These are phyloP conservation scores for Tenthredo mesomela DNA, from an alignment of 2,888 invertebrate species.

Conservation along the genomic window DNA sequence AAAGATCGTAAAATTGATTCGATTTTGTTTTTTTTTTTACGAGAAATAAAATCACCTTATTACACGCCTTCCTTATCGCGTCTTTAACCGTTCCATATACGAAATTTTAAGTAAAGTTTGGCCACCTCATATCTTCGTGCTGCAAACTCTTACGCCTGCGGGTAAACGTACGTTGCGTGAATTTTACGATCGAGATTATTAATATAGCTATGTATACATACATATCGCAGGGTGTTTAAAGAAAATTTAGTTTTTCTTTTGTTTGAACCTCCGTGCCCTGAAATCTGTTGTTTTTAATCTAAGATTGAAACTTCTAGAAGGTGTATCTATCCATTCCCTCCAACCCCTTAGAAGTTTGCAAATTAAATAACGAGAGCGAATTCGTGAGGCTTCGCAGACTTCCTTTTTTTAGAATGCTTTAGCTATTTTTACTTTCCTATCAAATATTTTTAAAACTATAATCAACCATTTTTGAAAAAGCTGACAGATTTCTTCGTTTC, in stretches of 20 bases:
- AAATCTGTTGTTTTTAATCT: slow-evolving; percentile 5
- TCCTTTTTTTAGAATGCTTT: not conserved
- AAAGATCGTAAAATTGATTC: slow-evolving; percentile 24
- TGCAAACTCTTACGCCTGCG: slow-evolving; percentile 25
- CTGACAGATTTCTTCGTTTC: not conserved
- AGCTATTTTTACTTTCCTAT: not conserved
- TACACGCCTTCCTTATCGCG: slow-evolving; percentile 9
- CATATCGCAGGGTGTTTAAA: not conserved
- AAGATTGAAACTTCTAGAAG: not conserved
- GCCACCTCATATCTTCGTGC: not conserved
- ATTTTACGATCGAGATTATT: slow-evolving; percentile 30
- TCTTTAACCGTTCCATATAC: slow-evolving; percentile 17
- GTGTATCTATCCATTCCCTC: not conserved
- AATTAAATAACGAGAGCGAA: not conserved
- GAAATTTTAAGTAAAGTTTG: slow-evolving; percentile 34
- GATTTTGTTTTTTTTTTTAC: slow-evolving; percentile 24
- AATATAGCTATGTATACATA: not conserved
- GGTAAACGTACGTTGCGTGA: slow-evolving; percentile 19
- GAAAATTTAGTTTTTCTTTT: not conserved
- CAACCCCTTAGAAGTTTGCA: not conserved
- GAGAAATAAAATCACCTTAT: slow-evolving; percentile 38
- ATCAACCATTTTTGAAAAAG: not conserved
- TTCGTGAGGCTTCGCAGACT: not conserved
- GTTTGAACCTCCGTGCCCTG: not conserved
- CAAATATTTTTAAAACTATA: not conserved